Conservation (phyloP, 2,888 invertebrate species). For the Hirudinaria manillensis region DNA sequence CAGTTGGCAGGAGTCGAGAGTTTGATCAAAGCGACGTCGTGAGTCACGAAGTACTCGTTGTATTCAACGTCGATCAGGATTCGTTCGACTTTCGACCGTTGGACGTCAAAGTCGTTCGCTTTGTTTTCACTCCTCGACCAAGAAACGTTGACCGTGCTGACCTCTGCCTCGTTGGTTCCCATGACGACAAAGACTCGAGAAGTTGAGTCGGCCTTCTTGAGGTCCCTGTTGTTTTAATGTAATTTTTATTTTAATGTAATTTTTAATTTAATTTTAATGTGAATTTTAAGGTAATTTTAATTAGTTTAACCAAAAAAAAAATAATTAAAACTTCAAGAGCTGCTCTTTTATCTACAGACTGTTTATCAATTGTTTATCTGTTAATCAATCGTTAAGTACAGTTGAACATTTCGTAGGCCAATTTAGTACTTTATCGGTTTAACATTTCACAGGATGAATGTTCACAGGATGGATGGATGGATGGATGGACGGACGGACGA, state of each 20-base stretch:
- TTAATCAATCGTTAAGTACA: too few species aligned
- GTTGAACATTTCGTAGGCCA: too few species aligned
- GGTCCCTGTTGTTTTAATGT: not conserved
- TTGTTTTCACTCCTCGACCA: not conserved
- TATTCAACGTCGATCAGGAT: not conserved
- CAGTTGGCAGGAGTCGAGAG: constrained; percentile 38
- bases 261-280: too few species aligned
- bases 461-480: too few species aligned
- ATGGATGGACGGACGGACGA: too few species aligned
- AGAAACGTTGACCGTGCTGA: not conserved
- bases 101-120: not conserved
- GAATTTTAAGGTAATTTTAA: too few species aligned
- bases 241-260: not conserved
- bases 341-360: too few species aligned
- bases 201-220: not conserved
- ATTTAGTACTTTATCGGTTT: too few species aligned
- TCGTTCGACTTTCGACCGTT: not conserved
- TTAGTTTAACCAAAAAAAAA: too few species aligned
- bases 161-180: not conserved
- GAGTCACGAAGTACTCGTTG: not conserved
- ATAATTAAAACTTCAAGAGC: too few species aligned
- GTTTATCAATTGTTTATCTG: too few species aligned
- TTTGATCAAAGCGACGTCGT: constrained; percentile 1
- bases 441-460: too few species aligned
- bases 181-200: not conserved